Evolutionary conservation across 2,888 invertebrate genomes (phyloP).

Genomic region (Lydus trimaculatus): DNA sequence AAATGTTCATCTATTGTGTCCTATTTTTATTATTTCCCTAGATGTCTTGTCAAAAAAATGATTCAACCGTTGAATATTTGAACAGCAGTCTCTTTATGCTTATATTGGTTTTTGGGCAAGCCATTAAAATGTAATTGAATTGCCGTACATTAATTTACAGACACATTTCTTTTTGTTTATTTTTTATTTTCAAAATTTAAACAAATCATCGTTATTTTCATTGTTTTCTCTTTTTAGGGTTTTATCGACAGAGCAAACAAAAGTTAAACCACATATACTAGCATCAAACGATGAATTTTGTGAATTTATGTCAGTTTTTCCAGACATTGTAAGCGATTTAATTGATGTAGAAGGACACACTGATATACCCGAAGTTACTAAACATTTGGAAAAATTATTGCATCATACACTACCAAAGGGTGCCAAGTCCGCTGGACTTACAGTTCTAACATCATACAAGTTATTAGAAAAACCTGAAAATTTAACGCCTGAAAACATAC

Average conservation of each 20-base stretch:
- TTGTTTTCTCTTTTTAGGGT: constrained; percentile 50
- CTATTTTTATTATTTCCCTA: no score
- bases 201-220: no score
- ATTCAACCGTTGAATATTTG: no score
- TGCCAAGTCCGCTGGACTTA: constrained; percentile 82
- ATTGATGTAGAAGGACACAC: no score
- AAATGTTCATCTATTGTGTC: no score
- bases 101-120: no score
- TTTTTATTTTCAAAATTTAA: no score
- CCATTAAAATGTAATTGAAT: no score
- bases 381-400: constrained; percentile 79
- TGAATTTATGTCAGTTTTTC: constrained; percentile 88
- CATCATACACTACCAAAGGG: constrained; percentile 89
- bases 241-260: constrained; percentile 70
- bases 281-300: constrained; percentile 81
- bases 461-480: constrained; percentile 72
- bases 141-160: no score
- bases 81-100: no score
- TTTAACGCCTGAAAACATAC: constrained; percentile 78
- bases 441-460: constrained; percentile 78
- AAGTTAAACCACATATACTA: constrained; percentile 68
- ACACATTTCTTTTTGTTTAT: no score
- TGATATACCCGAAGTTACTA: constrained; percentile 80
- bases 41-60: no score
- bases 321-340: constrained; percentile 84